Evolutionary conservation across 2,888 invertebrate genomes (phyloP).

Genomic region (Acleris cristana): DNA sequence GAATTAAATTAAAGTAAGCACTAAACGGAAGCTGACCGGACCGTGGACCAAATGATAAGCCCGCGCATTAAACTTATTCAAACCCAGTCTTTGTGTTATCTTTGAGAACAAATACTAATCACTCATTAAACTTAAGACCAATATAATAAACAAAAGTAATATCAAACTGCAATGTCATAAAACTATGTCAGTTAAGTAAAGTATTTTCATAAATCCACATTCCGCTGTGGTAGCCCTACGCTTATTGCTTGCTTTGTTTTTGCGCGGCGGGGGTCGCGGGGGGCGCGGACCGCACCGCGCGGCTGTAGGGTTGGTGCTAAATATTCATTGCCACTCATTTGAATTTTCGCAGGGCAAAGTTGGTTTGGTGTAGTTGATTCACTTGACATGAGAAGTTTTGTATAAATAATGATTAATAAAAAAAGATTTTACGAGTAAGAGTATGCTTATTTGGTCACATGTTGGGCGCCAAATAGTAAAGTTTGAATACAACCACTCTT

Average conservation of each 20-base stretch:
- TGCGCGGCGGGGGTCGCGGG: conserved; percentile 45
- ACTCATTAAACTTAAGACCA: background rate
- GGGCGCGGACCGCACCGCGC: conserved; percentile 41
- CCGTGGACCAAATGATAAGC: too few species aligned
- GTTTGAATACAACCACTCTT: too few species aligned
- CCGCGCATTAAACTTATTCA: too few species aligned
- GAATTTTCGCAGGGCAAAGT: conserved; percentile 15
- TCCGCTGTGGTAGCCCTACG: conserved; percentile 57
- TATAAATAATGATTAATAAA: too few species aligned
- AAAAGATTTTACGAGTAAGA: too few species aligned
- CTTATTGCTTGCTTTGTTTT: conserved; percentile 75
- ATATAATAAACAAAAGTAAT: background rate
- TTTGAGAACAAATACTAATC: too few species aligned
- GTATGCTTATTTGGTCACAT: too few species aligned
- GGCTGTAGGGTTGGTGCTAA: conserved; percentile 43
- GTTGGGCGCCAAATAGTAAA: too few species aligned
- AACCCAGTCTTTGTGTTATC: too few species aligned
- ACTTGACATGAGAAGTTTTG: too few species aligned
- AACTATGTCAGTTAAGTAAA: conserved; percentile 4
- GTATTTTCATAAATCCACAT: conserved; percentile 37
- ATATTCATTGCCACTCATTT: conserved; percentile 33
- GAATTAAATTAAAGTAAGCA: too few species aligned
- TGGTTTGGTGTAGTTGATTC: background rate
- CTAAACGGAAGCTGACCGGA: too few species aligned
- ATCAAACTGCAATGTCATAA: conserved; percentile 5